phyloP scores from a whole-genome alignment of 37 sponge, comb jelly and placozoan genomes.

The Chondrilla cf. caribensis region DNA sequence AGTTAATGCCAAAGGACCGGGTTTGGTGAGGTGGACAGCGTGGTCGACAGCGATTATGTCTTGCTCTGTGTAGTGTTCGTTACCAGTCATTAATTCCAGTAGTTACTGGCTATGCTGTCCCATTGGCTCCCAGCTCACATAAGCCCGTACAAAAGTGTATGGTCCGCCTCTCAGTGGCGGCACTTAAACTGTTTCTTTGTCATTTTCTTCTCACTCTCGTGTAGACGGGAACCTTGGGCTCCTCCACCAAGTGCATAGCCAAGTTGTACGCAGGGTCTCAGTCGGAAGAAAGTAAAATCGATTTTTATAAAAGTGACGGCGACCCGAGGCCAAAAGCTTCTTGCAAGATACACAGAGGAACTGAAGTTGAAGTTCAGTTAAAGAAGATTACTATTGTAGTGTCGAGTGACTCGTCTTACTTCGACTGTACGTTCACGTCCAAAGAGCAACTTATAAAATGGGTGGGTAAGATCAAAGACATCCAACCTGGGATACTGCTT shows the following conservation, averaged over 20 bases:
- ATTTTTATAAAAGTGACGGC: background rate
- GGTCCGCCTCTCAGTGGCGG: too few species aligned
- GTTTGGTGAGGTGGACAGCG: too few species aligned
- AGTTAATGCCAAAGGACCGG: too few species aligned
- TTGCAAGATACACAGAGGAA: background rate
- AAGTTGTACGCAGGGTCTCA: conserved; percentile 1
- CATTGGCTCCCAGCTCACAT: too few species aligned
- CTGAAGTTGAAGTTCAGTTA: background rate
- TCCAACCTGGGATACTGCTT: background rate
- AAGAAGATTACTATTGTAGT: background rate
- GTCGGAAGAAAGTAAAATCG: background rate
- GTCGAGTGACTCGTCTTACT: background rate
- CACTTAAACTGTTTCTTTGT: too few species aligned
- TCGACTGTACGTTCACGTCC: conserved; percentile 1
- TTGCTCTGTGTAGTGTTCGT: too few species aligned
- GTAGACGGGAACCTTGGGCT: background rate
- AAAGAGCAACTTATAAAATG: background rate
- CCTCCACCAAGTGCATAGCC: background rate
- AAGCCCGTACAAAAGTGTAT: too few species aligned
- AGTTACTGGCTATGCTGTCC: too few species aligned
- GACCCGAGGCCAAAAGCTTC: background rate
- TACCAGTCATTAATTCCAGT: too few species aligned
- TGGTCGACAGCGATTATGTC: too few species aligned
- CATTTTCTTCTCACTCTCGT: too few species aligned
- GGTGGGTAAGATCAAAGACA: conserved; percentile 20